phyloP scores from a whole-genome alignment of 1,140 invertebrate species.

The Panulirus ornatus region DNA sequence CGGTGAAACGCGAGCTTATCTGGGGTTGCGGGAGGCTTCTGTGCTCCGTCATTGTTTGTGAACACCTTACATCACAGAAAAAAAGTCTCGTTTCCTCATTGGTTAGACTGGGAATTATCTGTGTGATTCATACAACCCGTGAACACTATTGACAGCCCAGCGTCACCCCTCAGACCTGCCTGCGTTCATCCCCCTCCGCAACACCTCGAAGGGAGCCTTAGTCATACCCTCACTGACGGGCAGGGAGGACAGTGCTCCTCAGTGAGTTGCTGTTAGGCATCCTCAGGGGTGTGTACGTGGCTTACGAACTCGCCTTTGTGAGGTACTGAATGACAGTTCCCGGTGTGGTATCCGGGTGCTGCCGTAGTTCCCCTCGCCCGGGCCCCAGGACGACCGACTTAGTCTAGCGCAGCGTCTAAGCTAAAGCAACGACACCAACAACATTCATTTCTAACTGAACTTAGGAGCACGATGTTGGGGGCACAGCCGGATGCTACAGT shows the following conservation, averaged over 20 bases:
- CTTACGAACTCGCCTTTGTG: neutral
- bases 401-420: constrained; percentile 71
- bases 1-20: constrained; percentile 18
- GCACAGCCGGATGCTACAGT: constrained; percentile 67
- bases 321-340: neutral
- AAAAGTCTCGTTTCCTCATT: neutral
- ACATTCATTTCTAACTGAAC: constrained; percentile 68
- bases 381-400: constrained; percentile 59
- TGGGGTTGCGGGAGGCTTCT: constrained; percentile 28
- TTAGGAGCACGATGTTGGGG: constrained; percentile 58
- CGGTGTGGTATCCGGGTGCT: constrained; percentile 5
- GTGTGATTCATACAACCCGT: neutral
- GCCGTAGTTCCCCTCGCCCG: neutral
- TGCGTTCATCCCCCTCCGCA: neutral
- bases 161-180: constrained; percentile 10
- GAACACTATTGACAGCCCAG: neutral
- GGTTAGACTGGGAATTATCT: neutral
- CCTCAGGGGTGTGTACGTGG: too few species aligned
- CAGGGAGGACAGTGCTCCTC: neutral
- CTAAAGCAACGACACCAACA: constrained; percentile 72
- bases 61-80: neutral
- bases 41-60: constrained; percentile 12
- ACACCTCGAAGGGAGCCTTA: neutral
- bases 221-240: neutral
- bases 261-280: too few species aligned